Base-by-base conservation (phyloP, 2,113 vertebrate species). In the Toxotes jaculatrix region DNA sequence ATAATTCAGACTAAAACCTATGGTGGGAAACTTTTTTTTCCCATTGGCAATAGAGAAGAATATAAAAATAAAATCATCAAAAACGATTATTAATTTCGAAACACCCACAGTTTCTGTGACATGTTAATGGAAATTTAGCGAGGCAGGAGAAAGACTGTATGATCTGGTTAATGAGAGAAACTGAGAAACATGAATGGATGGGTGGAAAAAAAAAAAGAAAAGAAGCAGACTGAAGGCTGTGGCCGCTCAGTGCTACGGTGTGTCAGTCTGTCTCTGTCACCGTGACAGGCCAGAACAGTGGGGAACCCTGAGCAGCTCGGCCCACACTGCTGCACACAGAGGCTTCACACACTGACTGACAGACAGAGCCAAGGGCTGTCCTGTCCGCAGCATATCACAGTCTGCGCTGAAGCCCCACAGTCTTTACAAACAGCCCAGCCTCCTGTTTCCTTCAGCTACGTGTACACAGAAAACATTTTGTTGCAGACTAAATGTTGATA, bases 201-300 rank as follows among this genome's bases (percentile, higher is more conserved):
- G 36, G n/a, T 76, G 66, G 61, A 36, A 57, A 79, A 57, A 79
- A 57, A 27, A 27, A 27, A 27, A 27, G 27, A 79, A 65, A 57
- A 34, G 14, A 42, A 43, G 56, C 67, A 72, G 86, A 87, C 56
- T 84, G 87, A 92, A 82, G 69, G 87, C 68, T 77, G 80, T 59
- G 88, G 83, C 86, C 71, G 87, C 86, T 85, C 83, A 23, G 79
- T 32, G 83, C 80, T 80, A 8, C 84, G 36, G 32, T 3, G 69
- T 83, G 92, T 90, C 91, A 88, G 84, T 87, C 87, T 77, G 87
- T 87, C 79, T 84, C 57, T 86, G 91, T 91, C 86, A 89, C 59
- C 32, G 2, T 90, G 91, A 92, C 91, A 85, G 77, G 73, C 49
- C 87, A 53, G 74, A 76, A 72, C 91, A 84, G 82, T 19, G 14